phyloP scores from a whole-genome alignment of 2,113 vertebrate species.

The Serilophus lunatus region DNA sequence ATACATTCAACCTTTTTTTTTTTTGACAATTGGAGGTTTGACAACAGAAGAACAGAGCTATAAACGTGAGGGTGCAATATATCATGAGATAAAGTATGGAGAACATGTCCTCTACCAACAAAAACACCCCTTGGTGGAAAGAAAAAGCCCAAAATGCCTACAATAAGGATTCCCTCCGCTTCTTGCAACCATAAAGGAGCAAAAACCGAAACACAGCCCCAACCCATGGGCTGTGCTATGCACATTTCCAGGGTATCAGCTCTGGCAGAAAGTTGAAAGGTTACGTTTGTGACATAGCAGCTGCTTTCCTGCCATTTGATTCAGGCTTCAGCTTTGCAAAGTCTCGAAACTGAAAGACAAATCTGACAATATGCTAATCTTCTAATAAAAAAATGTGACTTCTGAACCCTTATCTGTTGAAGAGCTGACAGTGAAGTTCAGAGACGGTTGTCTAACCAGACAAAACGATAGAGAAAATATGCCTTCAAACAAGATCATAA shows the following conservation, averaged over 20 bases:
- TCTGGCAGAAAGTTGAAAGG: constrained; percentile 73
- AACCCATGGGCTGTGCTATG: background rate
- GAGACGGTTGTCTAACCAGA: constrained; percentile 75
- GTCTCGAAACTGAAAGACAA: constrained; percentile 70
- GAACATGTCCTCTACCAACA: constrained; percentile 65
- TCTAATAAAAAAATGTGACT: constrained; percentile 66
- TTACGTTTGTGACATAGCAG: constrained; percentile 64
- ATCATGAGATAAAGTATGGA: constrained; percentile 63
- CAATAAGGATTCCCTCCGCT: background rate
- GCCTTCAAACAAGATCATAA: constrained; percentile 76
- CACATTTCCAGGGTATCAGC: constrained; percentile 43
- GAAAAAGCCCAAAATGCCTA: constrained; percentile 25
- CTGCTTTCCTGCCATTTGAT: constrained; percentile 62
- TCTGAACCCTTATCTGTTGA: constrained; percentile 74
- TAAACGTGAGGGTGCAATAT: constrained; percentile 66
- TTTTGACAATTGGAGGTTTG: constrained; percentile 25
- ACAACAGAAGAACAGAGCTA: constrained; percentile 63
- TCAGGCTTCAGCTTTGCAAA: constrained; percentile 68
- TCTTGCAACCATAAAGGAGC: constrained; percentile 37
- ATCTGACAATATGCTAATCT: constrained; percentile 79
- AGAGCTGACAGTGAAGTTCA: constrained; percentile 77
- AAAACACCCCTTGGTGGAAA: constrained; percentile 51
- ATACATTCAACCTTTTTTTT: constrained; percentile 4
- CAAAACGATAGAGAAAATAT: constrained; percentile 78
- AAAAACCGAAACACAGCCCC: constrained; percentile 27